These are phyloP conservation scores for Phainopepla nitens DNA, from an alignment of 2,113 vertebrate genomes.

Conservation along the genomic window DNA sequence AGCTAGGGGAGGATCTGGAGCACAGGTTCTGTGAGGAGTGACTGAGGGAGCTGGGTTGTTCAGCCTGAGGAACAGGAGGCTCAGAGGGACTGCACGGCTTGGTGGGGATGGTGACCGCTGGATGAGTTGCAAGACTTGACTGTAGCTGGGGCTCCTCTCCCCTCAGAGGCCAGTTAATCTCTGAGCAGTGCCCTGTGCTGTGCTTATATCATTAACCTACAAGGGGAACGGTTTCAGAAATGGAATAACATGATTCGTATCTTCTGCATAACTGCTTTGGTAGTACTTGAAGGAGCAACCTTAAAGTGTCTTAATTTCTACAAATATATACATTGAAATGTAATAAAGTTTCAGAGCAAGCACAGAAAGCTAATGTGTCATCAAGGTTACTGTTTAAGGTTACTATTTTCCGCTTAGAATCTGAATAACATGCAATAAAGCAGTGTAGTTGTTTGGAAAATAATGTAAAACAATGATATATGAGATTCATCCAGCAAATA, in stretches of 20 bases:
- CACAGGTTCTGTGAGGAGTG: neutral
- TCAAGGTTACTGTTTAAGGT: neutral
- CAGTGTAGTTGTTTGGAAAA: neutral
- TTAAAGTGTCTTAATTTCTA: neutral
- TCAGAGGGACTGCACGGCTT: neutral
- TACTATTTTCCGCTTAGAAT: neutral
- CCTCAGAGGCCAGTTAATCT: neutral
- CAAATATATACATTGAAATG: neutral
- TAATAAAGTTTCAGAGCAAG: neutral
- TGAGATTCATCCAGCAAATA: neutral
- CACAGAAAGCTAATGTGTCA: neutral
- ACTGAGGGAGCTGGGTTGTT: neutral
- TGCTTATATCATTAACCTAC: neutral
- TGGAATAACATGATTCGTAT: fast-evolving
- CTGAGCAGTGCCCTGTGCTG: neutral
- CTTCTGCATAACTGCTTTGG: neutral
- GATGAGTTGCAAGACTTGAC: neutral
- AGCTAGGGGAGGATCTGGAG: neutral
- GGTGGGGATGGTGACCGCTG: neutral
- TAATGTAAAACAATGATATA: neutral
- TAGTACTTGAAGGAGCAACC: neutral
- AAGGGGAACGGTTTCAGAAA: fast-evolving
- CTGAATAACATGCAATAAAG: neutral
- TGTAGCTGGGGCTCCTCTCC: neutral
- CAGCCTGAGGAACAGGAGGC: neutral